A percentile compares a stretch with the other conserved stretches of the same genome.
Conservation (phyloP, 2,113 vertebrate species). For the Vimba vimba region DNA sequence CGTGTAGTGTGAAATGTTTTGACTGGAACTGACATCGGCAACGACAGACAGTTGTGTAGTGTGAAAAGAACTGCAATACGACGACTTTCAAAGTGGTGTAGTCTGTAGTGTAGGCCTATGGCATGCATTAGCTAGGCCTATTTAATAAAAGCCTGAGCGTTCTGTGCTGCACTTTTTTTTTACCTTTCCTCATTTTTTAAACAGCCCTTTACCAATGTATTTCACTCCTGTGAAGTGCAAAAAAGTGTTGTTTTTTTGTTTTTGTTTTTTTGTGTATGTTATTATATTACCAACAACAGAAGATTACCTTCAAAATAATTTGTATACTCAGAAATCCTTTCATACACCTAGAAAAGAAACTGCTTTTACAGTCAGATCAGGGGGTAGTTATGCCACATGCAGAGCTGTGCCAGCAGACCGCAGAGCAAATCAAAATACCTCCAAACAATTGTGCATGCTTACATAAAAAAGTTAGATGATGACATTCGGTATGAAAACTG, state of each 20-base stretch:
- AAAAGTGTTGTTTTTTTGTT: too few relatives aligned
- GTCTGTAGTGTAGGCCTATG: too few relatives aligned
- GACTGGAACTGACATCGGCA: too few relatives aligned
- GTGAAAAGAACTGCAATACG: too few relatives aligned
- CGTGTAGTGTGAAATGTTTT: too few relatives aligned
- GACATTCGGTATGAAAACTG: background rate
- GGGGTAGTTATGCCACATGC: slow-evolving; percentile 1
- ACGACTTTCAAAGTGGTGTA: too few relatives aligned
- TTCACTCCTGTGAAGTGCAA: background rate
- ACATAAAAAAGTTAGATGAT: background rate
- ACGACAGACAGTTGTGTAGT: too few relatives aligned
- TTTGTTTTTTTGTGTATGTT: background rate
- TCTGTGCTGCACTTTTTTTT: too few relatives aligned
- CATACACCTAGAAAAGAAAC: background rate
- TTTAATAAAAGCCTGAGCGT: too few relatives aligned
- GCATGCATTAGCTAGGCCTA: too few relatives aligned
- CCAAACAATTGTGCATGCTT: background rate
- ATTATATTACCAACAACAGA: background rate
- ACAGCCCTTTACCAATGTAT: too few relatives aligned
- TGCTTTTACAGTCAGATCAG: background rate
- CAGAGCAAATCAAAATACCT: slow-evolving; percentile 28
- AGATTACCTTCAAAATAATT: background rate
- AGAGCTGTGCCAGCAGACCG: slow-evolving; percentile 3
- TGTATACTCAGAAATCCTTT: background rate
- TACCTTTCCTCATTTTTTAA: too few relatives aligned